phyloP scores from a whole-genome alignment of 2,888 invertebrate species.

The Allophyes oxyacanthae region DNA sequence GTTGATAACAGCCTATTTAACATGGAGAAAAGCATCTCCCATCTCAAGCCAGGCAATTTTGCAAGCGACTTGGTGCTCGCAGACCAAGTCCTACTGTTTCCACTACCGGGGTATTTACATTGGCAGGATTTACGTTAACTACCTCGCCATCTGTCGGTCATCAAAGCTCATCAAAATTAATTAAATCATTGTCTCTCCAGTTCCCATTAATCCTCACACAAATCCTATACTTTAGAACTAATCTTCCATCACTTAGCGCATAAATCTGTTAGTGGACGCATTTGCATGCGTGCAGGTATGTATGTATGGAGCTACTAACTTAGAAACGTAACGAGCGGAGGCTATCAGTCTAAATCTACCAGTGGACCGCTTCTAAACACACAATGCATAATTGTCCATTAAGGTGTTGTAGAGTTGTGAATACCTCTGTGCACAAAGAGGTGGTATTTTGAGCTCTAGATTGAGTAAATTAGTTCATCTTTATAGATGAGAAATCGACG shows the following conservation, averaged over 20 bases:
- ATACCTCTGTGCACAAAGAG: constrained; percentile 20
- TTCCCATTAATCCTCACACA: constrained; percentile 33
- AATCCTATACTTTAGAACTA: constrained; percentile 49
- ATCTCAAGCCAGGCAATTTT: too few relatives aligned
- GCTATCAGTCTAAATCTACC: constrained; percentile 78
- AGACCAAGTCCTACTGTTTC: too few relatives aligned
- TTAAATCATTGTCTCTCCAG: constrained; percentile 39
- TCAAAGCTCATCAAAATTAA: constrained; percentile 29
- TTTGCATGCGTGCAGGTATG: constrained; percentile 67
- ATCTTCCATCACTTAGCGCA: constrained; percentile 50
- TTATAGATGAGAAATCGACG: too few relatives aligned
- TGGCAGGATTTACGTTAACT: too few relatives aligned
- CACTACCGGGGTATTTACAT: too few relatives aligned
- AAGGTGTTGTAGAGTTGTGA: constrained; percentile 55
- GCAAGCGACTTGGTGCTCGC: too few relatives aligned
- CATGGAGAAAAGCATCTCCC: too few relatives aligned
- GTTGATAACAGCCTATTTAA: too few relatives aligned
- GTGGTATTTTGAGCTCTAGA: constrained; percentile 20
- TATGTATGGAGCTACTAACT: constrained; percentile 61
- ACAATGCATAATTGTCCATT: constrained; percentile 80
- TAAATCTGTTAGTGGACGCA: constrained; percentile 53
- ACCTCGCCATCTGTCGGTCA: too few relatives aligned
- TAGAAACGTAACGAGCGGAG: constrained; percentile 64
- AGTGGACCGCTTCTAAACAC: constrained; percentile 64
- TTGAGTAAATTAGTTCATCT: too few relatives aligned